phyloP scores from a whole-genome alignment of 2,888 invertebrate genomes.

The Caenorhabditis parvicauda region DNA sequence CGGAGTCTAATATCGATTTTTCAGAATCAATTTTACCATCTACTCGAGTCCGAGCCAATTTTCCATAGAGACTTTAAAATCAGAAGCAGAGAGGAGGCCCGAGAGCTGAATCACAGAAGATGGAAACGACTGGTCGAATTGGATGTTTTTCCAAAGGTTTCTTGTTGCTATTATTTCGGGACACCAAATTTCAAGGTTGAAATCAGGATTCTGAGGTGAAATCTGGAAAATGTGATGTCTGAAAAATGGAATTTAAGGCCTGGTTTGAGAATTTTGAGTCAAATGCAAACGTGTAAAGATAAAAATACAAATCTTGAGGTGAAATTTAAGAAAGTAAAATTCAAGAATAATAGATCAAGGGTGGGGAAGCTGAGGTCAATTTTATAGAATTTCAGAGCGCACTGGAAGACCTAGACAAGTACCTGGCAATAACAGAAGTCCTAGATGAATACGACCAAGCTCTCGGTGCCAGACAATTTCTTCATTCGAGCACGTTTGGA shows the following conservation, averaged over 20 bases:
- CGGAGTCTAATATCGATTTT: no score
- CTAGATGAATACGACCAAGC: conserved; percentile 46
- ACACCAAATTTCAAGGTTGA: background rate
- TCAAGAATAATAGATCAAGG: conserved; percentile 5
- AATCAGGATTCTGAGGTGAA: background rate
- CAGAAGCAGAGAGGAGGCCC: conserved; percentile 66
- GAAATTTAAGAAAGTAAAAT: background rate
- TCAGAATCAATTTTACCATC: background rate
- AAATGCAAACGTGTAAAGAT: conserved; percentile 15
- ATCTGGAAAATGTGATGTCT: background rate
- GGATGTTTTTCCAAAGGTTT: conserved; percentile 59
- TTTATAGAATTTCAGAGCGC: conserved; percentile 15
- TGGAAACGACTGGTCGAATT: conserved; percentile 72
- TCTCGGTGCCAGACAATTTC: conserved; percentile 32
- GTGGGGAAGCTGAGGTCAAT: background rate
- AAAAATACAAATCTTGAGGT: no score
- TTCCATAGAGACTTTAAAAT: conserved; percentile 38
- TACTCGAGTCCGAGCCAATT: conserved; percentile 17
- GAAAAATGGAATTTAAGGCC: background rate
- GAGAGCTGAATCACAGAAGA: conserved; percentile 65
- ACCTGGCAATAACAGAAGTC: conserved; percentile 22
- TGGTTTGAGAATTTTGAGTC: conserved; percentile 16
- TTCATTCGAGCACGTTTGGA: conserved; percentile 58
- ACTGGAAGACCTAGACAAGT: no score
- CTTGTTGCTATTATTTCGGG: background rate